phyloP scores from a whole-genome alignment of 2,113 vertebrate species.

The Perca fluviatilis region DNA sequence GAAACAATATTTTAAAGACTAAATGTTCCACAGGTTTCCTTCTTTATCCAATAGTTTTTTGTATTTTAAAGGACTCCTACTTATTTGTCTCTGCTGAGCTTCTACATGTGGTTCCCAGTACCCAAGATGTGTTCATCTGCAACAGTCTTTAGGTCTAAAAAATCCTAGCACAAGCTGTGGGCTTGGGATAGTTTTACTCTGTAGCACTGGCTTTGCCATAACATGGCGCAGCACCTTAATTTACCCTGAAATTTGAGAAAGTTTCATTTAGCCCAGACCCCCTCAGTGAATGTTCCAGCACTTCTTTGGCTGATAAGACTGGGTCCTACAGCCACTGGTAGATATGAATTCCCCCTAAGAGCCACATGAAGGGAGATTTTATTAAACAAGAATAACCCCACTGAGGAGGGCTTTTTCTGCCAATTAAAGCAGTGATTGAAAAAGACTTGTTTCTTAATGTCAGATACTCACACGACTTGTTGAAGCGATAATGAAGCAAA shows the following conservation, averaged over 20 bases:
- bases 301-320: conserved; percentile 62
- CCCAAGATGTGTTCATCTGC: conserved; percentile 64
- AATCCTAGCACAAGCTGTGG: conserved; percentile 19
- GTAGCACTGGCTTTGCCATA: conserved; percentile 36
- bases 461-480: conserved; percentile 40
- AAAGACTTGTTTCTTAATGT: conserved; percentile 53
- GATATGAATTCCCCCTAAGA: conserved; percentile 65
- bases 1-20: background rate
- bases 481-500: conserved; percentile 37
- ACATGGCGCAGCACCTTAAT: conserved; percentile 46
- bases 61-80: conserved; percentile 23
- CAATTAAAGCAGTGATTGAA: conserved; percentile 55
- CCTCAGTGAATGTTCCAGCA: conserved; percentile 52
- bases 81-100: conserved; percentile 35
- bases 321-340: conserved; percentile 40
- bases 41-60: background rate
- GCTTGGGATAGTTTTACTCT: conserved; percentile 11
- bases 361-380: conserved; percentile 60
- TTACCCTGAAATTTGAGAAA: conserved; percentile 59
- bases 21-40: background rate
- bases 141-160: conserved; percentile 33
- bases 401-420: conserved; percentile 51
- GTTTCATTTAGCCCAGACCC: conserved; percentile 52
- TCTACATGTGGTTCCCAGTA: conserved; percentile 47
- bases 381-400: conserved; percentile 59